Base-by-base conservation (phyloP, 1,140 invertebrate genomes). In the Caerostris extrusa region DNA sequence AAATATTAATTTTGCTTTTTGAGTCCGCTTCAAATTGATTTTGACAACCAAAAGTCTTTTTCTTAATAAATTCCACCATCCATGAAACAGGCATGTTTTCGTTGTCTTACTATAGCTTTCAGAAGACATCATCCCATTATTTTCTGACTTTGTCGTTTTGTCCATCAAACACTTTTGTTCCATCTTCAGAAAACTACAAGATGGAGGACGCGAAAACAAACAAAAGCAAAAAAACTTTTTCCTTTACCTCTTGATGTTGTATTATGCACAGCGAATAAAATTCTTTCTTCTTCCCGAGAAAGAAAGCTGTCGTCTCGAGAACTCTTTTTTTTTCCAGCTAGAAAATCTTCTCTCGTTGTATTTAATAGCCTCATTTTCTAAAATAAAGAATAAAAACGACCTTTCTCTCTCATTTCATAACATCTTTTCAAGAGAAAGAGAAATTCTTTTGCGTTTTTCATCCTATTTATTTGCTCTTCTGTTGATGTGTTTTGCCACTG, bases 211-310 rank as follows among this genome's bases (percentile, higher is more conserved):
- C 34, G 2, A 77, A 77, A 85, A n/a, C 8, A 50, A n/a, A 5
- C 3, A 57, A 83, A 55, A 55, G 3, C 8, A 57, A 57, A 56
- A 87, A 87, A 50, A 19, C 34, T 7, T 34, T 14, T 34, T 14
- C 85, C 57, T 67, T 64, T 64, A 60, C 60, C 85, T 87, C 85
- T 87, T 64, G 85, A 87, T 87, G 85, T 87, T 87, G 85, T 34
- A 87, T 87, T 87, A 87, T 87, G 58, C 85, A 87, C 85, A 61
- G 85, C 85, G 64, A 87, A 87, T 64, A 87, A 87, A 58, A 87
- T 64, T 87, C 85, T 87, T 87, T 61, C n/a, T 87, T 67, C 34
- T 34, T 34, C 12, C 5, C 56, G 7, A 17, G 10, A 64, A 87
- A 87, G 85, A 87, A 87, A 87, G 85, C 85, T 87, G 85, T 87